These are phyloP conservation scores for Athrips mouffetella DNA, from an alignment of 2,888 invertebrate species.

Conservation along the genomic window DNA sequence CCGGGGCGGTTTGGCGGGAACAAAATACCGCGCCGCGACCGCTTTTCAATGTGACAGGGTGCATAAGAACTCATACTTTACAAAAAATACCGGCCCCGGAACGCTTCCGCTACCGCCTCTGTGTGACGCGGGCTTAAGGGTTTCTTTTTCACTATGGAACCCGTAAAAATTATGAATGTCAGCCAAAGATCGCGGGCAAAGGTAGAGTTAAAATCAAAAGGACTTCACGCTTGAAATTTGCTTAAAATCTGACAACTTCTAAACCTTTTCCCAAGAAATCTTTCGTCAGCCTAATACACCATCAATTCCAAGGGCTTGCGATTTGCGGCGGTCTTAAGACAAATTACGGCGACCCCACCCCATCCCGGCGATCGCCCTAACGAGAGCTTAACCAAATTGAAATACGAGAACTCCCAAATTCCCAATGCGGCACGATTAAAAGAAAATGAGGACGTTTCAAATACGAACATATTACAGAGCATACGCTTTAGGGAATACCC, in stretches of 20 bases:
- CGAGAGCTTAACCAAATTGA: conserved; percentile 47
- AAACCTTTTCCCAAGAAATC: conserved; percentile 6
- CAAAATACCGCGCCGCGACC: too few species aligned
- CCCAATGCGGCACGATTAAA: conserved; percentile 50
- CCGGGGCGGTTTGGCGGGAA: too few species aligned
- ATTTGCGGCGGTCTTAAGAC: conserved; percentile 28
- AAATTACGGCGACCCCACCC: conserved; percentile 27
- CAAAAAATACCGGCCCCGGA: too few species aligned
- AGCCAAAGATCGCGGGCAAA: too few species aligned
- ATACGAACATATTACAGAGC: conserved; percentile 50
- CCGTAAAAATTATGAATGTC: too few species aligned
- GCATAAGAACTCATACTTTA: too few species aligned
- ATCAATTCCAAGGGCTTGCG: conserved; percentile 17
- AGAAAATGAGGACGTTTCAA: conserved; percentile 59
- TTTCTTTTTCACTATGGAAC: too few species aligned
- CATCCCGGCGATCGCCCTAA: conserved; percentile 32
- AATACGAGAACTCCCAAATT: conserved; percentile 49
- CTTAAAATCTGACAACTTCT: background rate
- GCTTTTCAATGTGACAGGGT: too few species aligned
- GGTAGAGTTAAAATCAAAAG: too few species aligned
- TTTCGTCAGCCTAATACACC: conserved; percentile 12
- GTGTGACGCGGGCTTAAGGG: too few species aligned
- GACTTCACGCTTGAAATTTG: too few species aligned
- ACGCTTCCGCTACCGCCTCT: too few species aligned
- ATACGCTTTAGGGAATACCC: background rate